Percentiles rank a stretch among this genome's conserved stretches.
Conservation (phyloP, 2,888 invertebrate genomes). For the Idaea dimidiata region DNA sequence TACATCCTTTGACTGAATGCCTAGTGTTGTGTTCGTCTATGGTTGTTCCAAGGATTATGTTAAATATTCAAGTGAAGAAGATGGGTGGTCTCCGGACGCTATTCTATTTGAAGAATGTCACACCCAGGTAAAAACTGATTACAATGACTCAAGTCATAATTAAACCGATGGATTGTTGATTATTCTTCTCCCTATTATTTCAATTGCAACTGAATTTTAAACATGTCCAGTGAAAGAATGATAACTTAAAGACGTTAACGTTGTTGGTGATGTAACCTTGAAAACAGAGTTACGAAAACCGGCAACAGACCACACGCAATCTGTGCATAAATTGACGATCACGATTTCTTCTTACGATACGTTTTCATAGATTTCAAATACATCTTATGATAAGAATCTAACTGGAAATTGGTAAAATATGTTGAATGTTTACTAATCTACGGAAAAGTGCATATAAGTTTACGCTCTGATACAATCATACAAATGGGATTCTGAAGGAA, state of each 20-base stretch:
- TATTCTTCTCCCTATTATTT: background rate
- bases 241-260: constrained; percentile 41
- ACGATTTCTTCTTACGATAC: constrained; percentile 53
- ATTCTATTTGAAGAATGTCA: background rate
- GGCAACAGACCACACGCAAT: constrained; percentile 60
- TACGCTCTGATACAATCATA: background rate
- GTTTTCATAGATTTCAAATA: background rate
- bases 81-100: background rate
- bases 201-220: background rate
- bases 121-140: background rate
- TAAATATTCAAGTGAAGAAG: background rate
- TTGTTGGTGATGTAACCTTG: constrained; percentile 54
- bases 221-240: background rate
- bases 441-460: background rate
- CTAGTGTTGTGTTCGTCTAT: constrained; percentile 10
- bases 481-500: constrained; percentile 47
- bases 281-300: constrained; percentile 62
- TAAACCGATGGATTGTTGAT: background rate
- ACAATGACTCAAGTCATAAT: background rate
- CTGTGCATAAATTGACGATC: constrained; percentile 58
- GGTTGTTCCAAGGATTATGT: constrained; percentile 14
- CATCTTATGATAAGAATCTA: background rate
- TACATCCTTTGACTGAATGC: constrained; percentile 28
- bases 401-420: background rate
- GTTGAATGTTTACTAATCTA: background rate